Conservation (phyloP, 2,888 invertebrate species). For the Strigamia crassipes region DNA sequence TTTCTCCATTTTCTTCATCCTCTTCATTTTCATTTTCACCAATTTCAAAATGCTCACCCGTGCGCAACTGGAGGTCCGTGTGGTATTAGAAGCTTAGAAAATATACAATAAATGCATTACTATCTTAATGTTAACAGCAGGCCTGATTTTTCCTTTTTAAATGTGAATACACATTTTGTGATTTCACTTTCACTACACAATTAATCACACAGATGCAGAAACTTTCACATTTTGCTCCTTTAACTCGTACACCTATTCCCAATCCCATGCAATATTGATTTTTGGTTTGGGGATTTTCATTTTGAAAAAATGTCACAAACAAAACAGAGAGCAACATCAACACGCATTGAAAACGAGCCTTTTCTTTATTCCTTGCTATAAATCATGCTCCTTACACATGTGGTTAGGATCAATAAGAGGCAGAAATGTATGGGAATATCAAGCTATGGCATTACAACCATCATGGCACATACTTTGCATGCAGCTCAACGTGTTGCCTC, state of each 20-base stretch:
- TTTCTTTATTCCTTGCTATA: slow-evolving; percentile 10
- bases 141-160: too few species aligned
- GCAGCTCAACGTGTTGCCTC: slow-evolving; percentile 29
- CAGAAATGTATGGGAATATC: slow-evolving; percentile 37
- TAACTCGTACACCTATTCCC: background rate
- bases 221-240: background rate
- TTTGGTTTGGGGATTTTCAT: background rate
- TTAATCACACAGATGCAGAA: too few species aligned
- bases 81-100: too few species aligned
- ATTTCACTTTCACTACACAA: too few species aligned
- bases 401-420: slow-evolving; percentile 37
- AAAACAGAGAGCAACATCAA: slow-evolving; percentile 7
- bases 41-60: too few species aligned
- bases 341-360: slow-evolving; percentile 9
- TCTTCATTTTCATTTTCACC: too few species aligned
- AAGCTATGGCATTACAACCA: slow-evolving; percentile 35
- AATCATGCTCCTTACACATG: slow-evolving; percentile 37
- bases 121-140: too few species aligned
- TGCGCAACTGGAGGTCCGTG: too few species aligned
- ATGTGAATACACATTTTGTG: too few species aligned
- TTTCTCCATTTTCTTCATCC: too few species aligned
- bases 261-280: background rate
- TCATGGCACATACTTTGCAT: slow-evolving; percentile 31
- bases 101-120: too few species aligned
- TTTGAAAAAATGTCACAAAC: background rate